Base-by-base conservation (phyloP, 2,113 vertebrate genomes). In the Scalopus aquaticus region DNA sequence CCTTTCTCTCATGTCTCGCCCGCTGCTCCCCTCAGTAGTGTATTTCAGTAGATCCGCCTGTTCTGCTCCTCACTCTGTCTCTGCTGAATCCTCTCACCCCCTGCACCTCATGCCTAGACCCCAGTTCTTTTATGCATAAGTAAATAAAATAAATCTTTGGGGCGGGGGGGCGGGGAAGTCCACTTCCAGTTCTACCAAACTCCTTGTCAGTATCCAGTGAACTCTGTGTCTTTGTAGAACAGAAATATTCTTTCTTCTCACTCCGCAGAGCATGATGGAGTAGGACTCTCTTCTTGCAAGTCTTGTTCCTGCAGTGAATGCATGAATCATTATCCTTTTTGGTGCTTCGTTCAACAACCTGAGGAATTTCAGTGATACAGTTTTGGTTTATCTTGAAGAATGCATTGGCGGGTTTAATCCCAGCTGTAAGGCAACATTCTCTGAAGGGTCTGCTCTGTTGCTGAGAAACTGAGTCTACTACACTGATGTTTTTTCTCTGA, bases 211-310 rank as follows among this genome's bases (percentile, higher is more conserved):
- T 97, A 88, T 99, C 99, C 96, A 99, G 92, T 30, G 99, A 99
- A 97, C 99, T 99, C 96, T 99, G 99, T 9, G 99, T 99, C 98
- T 99, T 99, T 49, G 99, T 99, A 95, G 99, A 99, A 97, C 99
- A 99, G 72, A 99, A 99, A 98, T 99, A 99, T 97, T 99, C 99
- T 98, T 99, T 99, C 98, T 99, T 99, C 82, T 99, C 99, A 60
- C 99, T 99, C 99, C 99, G 99, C 0, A 99, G 99, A 58, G 99
- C 99, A 46, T 99, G 99, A 2, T 99, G 98, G 99, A 99, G 51
- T 99, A 99, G 0, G 99, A 99, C 98, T 99, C 99, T 97, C 99
- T 98, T 15, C 99, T 99, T 17, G 99, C 98, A 49, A 99, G 96
- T 24, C 98, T 98, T 37, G 98, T 83, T 46, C 98, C 98, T 10